Percentiles rank a stretch among this genome's conserved stretches.
These are phyloP conservation scores for Archaeoteleia sp. DNA, from an alignment of 2,888 invertebrate species.

Conservation along the genomic window DNA sequence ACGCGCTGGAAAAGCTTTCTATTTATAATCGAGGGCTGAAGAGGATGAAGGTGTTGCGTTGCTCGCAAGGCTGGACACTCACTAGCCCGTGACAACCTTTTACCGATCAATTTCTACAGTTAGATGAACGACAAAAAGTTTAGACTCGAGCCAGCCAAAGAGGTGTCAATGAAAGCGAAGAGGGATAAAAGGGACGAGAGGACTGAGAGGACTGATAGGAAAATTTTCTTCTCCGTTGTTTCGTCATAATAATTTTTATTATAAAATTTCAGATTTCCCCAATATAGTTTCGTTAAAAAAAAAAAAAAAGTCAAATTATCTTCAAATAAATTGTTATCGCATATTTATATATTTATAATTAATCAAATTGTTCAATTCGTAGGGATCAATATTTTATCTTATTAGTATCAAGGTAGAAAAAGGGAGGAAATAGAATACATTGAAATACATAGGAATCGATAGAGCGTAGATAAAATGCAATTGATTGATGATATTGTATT, in stretches of 20 bases:
- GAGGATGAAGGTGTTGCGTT: constrained; percentile 48
- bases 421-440: too few species aligned
- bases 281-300: too few species aligned
- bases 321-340: too few species aligned
- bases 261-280: constrained; percentile 1
- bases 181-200: constrained; percentile 33
- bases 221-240: constrained; percentile 11
- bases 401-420: too few species aligned
- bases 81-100: constrained; percentile 68
- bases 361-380: too few species aligned
- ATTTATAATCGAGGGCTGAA: constrained; percentile 52
- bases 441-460: constrained; percentile 17
- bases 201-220: constrained; percentile 14
- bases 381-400: too few species aligned
- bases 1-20: constrained; percentile 50
- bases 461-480: constrained; percentile 11
- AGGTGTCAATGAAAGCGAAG: constrained; percentile 29
- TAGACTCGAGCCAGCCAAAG: constrained; percentile 54
- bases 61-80: constrained; percentile 66
- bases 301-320: too few species aligned
- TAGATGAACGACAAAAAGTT: constrained; percentile 61
- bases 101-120: constrained; percentile 66
- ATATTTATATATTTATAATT: too few species aligned
- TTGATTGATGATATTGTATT: constrained; percentile 12
- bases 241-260: constrained; percentile 8